phyloP scores from a whole-genome alignment of 2,113 vertebrate genomes.

The Pan troglodytes region NHGRI_mPanTro3-v2.1_pri NC_072409.2:71291501-71292000 shows the following conservation, averaged over 20 bases:
- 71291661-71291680: constrained; percentile 7
- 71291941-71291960: neutral
- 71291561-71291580: constrained; percentile 16
- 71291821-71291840: neutral
- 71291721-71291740: constrained; percentile 12
- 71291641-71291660: constrained; percentile 9
- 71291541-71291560: constrained; percentile 26
- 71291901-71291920: neutral
- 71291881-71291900: neutral
- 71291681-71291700: constrained; percentile 5
- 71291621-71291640: neutral
- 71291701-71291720: neutral
- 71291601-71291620: neutral
- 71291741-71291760: neutral
- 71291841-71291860: neutral
- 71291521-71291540: neutral
- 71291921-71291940: neutral
- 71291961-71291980: neutral
- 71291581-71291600: neutral
- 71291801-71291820: neutral
- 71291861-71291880: neutral
- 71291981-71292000: neutral
- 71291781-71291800: neutral
- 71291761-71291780: constrained; percentile 36
- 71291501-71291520: neutral